Conservation (phyloP, 2,113 vertebrate genomes). For the Macaca nemestrina region DNA sequence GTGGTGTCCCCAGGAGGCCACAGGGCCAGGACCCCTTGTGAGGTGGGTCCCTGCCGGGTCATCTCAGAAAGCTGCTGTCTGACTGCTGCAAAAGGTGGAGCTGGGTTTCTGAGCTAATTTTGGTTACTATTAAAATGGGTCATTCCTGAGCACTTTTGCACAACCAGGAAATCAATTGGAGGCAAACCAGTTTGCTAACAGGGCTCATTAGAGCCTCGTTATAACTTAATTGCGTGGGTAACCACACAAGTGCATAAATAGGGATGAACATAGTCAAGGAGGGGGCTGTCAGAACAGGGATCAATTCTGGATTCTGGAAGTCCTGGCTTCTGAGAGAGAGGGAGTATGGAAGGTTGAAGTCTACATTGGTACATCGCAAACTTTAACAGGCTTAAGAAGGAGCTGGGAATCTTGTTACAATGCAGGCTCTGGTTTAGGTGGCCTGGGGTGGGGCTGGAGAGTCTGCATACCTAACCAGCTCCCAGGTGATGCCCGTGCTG, state of each 20-base stretch:
- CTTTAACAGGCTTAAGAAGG: background rate
- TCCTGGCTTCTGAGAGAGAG: background rate
- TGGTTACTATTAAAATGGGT: conserved; percentile 8
- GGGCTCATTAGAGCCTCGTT: conserved; percentile 2
- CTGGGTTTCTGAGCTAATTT: conserved; percentile 33
- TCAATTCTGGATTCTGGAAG: background rate
- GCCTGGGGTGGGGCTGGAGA: background rate
- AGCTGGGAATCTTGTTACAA: background rate
- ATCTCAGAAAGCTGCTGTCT: background rate
- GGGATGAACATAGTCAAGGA: background rate
- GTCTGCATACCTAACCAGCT: background rate
- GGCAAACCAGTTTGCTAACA: conserved; percentile 48
- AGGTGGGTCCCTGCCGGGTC: background rate
- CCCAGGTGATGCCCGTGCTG: background rate
- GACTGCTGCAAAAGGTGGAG: background rate
- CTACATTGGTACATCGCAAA: background rate
- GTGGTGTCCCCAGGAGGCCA: background rate
- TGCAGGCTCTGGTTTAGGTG: background rate
- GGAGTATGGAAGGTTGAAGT: background rate
- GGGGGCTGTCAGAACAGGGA: background rate
- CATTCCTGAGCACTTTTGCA: conserved; percentile 11
- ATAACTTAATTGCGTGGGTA: conserved; percentile 45
- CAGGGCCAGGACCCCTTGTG: background rate
- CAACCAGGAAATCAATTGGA: conserved; percentile 51
- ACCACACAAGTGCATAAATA: background rate